Conservation (phyloP, 2,888 invertebrate species). For the Eugnorisma glareosa region DNA sequence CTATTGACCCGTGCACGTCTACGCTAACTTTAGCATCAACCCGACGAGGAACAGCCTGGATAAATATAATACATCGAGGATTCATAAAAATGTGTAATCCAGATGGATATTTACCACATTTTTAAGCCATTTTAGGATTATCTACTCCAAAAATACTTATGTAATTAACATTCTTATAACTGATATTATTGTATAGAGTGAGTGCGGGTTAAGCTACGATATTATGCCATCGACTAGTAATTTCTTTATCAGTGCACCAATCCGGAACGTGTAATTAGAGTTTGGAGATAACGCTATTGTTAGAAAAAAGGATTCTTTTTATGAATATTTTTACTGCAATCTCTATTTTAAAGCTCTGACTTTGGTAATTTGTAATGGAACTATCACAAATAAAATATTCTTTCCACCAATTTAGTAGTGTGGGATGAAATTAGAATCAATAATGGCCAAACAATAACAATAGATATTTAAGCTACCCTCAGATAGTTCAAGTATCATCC, state of each 20-base stretch:
- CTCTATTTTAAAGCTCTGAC: neutral
- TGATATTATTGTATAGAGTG: constrained; percentile 66
- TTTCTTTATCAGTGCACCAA: constrained; percentile 65
- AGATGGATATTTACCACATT: constrained; percentile 15
- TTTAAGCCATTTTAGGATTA: constrained; percentile 47
- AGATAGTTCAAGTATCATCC: constrained; percentile 75
- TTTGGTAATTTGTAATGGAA: neutral
- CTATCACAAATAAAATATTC: neutral
- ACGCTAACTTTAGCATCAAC: constrained; percentile 53
- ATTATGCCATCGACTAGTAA: constrained; percentile 62
- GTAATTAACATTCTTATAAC: constrained; percentile 87
- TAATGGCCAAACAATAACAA: constrained; percentile 64
- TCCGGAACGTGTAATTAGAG: constrained; percentile 65
- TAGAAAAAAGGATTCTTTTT: constrained; percentile 24
- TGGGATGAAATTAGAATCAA: constrained; percentile 34
- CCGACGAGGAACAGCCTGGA: constrained; percentile 26
- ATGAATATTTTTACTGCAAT: constrained; percentile 10
- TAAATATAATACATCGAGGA: constrained; percentile 31
- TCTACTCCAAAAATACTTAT: constrained; percentile 72
- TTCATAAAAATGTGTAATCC: constrained; percentile 11
- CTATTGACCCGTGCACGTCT: constrained; percentile 46
- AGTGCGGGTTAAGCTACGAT: constrained; percentile 37
- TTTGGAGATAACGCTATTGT: constrained; percentile 56
- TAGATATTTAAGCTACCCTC: constrained; percentile 64
- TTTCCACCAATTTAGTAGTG: neutral